These are phyloP conservation scores for Stenchaetothrips biformis DNA, from an alignment of 2,888 invertebrate species.

Conservation along the genomic window DNA sequence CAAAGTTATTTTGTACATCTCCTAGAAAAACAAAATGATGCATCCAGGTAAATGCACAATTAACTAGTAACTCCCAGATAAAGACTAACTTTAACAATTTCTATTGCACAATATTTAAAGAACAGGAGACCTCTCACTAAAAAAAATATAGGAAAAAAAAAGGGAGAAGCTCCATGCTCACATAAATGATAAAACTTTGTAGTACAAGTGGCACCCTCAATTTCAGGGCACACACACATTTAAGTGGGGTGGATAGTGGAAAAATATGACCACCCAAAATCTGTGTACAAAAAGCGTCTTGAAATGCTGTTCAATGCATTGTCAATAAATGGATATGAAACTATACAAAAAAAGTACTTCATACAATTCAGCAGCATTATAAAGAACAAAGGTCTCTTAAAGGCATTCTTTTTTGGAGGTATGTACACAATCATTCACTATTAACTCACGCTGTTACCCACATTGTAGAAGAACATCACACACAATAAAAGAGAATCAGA, in stretches of 20 bases:
- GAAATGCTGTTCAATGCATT: neutral
- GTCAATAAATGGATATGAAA: neutral
- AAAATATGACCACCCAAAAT: neutral
- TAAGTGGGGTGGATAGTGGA: neutral
- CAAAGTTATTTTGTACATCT: conserved; percentile 19
- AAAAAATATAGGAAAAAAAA: too few relatives aligned
- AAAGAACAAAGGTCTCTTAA: neutral
- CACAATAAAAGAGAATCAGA: neutral
- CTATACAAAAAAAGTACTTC: neutral
- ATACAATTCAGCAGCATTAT: neutral
- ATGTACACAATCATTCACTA: neutral
- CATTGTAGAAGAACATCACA: neutral
- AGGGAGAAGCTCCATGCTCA: too few relatives aligned
- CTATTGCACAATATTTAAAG: conserved; percentile 15
- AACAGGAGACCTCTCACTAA: neutral
- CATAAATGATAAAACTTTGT: conserved; percentile 6
- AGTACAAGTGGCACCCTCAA: neutral
- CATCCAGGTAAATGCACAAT: neutral
- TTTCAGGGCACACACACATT: neutral
- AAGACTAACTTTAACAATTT: conserved; percentile 15
- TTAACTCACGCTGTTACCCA: neutral
- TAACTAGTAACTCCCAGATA: neutral
- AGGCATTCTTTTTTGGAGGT: neutral
- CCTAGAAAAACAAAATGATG: neutral
- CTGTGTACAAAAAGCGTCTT: neutral